These are phyloP conservation scores for Myotis vivesi DNA, from an alignment of 2,797 vertebrate genomes.

Conservation along the genomic window DNA sequence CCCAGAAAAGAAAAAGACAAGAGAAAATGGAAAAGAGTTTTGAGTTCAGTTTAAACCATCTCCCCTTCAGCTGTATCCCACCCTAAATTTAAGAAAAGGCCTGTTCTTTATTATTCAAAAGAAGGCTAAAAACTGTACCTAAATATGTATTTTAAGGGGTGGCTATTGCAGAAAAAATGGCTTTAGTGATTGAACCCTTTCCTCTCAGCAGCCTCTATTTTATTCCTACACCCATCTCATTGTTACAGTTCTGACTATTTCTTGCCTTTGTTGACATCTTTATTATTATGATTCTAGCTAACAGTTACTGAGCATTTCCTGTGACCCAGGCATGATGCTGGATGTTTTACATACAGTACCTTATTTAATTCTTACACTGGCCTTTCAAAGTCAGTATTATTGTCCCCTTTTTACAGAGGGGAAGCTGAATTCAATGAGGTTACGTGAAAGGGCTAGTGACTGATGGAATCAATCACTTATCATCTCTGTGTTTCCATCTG, in stretches of 20 bases:
- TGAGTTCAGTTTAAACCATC: neutral
- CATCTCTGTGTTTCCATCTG: neutral
- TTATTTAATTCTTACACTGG: neutral
- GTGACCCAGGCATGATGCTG: neutral
- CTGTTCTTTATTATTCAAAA: neutral
- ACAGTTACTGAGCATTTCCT: neutral
- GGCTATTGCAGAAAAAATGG: neutral
- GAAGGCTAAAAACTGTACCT: neutral
- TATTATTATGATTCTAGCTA: neutral
- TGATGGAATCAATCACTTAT: neutral
- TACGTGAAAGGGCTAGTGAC: neutral
- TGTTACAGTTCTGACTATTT: neutral
- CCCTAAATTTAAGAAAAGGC: slow-evolving; percentile 19
- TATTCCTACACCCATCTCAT: neutral
- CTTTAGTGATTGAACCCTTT: neutral
- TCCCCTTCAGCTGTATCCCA: neutral
- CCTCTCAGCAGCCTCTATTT: neutral
- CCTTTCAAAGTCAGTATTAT: neutral
- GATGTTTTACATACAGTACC: neutral
- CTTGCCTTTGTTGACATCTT: neutral
- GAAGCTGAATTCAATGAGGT: neutral
- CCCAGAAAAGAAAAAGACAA: slow-evolving; percentile 20
- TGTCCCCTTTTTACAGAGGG: neutral
- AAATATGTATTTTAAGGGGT: neutral
- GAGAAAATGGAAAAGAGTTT: neutral